Evolutionary conservation across 2,113 vertebrate genomes (phyloP).

Genomic region (Cololabis saira): DNA sequence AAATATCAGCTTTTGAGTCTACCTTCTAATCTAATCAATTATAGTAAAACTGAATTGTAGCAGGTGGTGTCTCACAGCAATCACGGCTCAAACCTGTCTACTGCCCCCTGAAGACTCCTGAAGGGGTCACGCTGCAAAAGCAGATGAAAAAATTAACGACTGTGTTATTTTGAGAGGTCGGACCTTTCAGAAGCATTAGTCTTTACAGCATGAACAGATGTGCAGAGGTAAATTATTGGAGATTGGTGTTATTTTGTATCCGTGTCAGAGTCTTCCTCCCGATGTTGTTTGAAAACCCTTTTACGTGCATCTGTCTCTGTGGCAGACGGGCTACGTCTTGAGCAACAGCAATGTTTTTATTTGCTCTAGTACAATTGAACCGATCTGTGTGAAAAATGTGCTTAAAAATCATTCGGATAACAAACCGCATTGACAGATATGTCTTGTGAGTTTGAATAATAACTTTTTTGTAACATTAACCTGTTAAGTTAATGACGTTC

Average conservation of each 20-base stretch:
- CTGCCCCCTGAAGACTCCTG: slow-evolving; percentile 25
- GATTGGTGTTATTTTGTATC: neutral
- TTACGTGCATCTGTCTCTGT: neutral
- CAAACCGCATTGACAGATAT: slow-evolving; percentile 19
- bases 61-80: slow-evolving; percentile 48
- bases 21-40: slow-evolving; percentile 48
- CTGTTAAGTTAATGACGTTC: slow-evolving; percentile 49
- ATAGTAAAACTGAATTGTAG: slow-evolving; percentile 40
- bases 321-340: neutral
- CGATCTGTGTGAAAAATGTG: slow-evolving; percentile 30
- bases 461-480: too few species aligned
- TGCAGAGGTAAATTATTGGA: neutral
- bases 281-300: neutral
- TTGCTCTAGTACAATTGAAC: neutral
- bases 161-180: slow-evolving; percentile 25
- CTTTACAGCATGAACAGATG: neutral
- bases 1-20: neutral
- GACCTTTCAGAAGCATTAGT: slow-evolving; percentile 12
- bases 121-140: slow-evolving; percentile 44
- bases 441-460: slow-evolving; percentile 30
- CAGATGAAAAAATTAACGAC: slow-evolving; percentile 17
- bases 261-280: neutral
- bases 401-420: slow-evolving; percentile 36
- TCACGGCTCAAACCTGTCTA: slow-evolving; percentile 57
- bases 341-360: neutral